Percentiles rank a stretch among this genome's conserved stretches.
Conservation (phyloP, 2,888 invertebrate genomes). For the Cheilosia vulpina region DNA sequence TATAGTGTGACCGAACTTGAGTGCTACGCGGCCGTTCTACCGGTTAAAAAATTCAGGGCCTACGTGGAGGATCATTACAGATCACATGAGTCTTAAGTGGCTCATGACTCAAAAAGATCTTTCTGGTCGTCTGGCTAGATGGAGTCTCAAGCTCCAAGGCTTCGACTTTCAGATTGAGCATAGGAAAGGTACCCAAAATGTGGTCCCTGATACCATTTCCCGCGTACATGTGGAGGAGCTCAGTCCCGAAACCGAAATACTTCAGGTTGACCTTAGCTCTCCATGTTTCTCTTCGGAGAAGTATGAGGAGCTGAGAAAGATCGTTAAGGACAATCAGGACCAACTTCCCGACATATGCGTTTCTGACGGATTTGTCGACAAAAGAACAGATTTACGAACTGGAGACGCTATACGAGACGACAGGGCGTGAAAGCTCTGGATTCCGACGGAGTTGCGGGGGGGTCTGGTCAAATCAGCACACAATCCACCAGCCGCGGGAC, state of each 20-base stretch:
- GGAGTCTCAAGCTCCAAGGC: not conserved
- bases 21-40: not conserved
- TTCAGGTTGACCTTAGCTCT: no score
- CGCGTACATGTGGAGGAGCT: no score
- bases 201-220: no score
- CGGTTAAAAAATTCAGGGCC: not conserved
- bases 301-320: not conserved
- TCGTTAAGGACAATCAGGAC: not conserved
- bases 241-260: no score
- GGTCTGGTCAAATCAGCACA: not conserved
- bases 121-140: not conserved
- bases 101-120: not conserved
- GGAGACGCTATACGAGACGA: not conserved
- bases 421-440: not conserved
- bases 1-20: not conserved
- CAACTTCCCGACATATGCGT: conserved; percentile 5
- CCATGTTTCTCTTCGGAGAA: not conserved
- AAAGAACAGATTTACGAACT: not conserved
- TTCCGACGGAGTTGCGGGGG: not conserved
- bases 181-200: no score
- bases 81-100: not conserved
- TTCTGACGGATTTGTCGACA: not conserved
- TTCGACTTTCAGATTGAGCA: not conserved
- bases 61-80: not conserved
- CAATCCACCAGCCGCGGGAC: not conserved